Evolutionary conservation across 2,797 vertebrate genomes (phyloP).

Genomic region (Myotis myotis): DNA sequence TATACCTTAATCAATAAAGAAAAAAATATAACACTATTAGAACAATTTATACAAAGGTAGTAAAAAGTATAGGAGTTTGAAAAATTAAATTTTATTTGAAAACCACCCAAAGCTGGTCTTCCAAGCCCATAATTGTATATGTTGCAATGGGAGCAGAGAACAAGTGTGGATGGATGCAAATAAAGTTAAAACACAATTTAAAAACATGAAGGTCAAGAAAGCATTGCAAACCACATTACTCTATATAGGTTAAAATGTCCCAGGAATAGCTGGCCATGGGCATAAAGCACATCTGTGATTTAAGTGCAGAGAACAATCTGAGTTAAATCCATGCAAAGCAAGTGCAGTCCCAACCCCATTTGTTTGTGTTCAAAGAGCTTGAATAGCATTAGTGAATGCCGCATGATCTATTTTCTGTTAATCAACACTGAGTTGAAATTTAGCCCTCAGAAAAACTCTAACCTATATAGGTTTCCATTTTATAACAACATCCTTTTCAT

Average conservation of each 20-base stretch:
- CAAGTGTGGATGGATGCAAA: neutral
- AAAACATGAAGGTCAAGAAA: neutral
- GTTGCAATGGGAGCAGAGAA: fast-evolving
- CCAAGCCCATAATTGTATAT: neutral
- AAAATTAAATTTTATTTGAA: neutral
- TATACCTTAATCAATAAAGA: no score
- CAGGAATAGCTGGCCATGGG: neutral
- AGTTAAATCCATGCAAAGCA: neutral
- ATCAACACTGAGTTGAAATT: neutral
- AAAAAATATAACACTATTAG: neutral
- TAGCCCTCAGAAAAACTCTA: slow-evolving; percentile 55
- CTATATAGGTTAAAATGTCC: slow-evolving; percentile 59
- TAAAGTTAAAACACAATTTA: neutral
- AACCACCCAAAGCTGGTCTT: neutral
- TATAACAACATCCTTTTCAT: neutral
- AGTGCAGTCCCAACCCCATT: neutral
- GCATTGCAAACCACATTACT: neutral
- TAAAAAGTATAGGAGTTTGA: neutral
- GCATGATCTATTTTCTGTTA: neutral
- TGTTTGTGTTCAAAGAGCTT: slow-evolving; percentile 37
- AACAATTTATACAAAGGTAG: neutral
- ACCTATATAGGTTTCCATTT: slow-evolving; percentile 60
- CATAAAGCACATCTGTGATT: neutral
- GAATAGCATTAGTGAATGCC: neutral
- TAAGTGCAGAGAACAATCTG: slow-evolving; percentile 51